Percentiles rank a stretch among this genome's conserved stretches.
Evolutionary conservation across 2,797 vertebrate genomes (phyloP).

Genomic region (Pipistrellus pipistrellus): DNA sequence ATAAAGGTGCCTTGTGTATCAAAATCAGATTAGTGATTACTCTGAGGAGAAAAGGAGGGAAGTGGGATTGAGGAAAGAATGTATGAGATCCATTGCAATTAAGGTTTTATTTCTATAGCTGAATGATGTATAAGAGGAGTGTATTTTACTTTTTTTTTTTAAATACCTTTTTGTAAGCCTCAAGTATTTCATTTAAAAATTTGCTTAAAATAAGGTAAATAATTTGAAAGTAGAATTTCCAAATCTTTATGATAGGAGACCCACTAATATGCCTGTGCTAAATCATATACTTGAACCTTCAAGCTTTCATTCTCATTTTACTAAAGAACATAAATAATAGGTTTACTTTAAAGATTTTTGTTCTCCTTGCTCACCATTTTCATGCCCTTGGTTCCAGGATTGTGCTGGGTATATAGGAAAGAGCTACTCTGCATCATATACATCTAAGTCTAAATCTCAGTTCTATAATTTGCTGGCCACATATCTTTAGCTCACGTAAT

Average conservation of each 20-base stretch:
- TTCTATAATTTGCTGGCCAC: neutral
- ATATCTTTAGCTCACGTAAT: neutral
- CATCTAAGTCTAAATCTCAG: neutral
- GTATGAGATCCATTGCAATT: neutral
- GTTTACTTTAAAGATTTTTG: conserved; percentile 12
- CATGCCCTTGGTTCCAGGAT: neutral
- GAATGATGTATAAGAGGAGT: neutral
- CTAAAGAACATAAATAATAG: conserved; percentile 1
- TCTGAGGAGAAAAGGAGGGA: neutral
- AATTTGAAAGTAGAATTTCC: conserved; percentile 55
- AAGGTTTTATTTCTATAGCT: neutral
- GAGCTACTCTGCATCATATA: neutral
- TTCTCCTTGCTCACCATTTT: neutral
- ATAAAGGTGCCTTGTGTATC: neutral
- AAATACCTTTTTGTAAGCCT: neutral
- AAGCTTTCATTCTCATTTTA: conserved; percentile 38
- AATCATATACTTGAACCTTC: neutral
- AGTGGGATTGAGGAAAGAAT: neutral
- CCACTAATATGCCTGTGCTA: neutral
- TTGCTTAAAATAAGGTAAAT: neutral
- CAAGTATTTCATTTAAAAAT: conserved; percentile 26
- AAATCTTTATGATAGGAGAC: conserved; percentile 1
- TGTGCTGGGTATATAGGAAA: neutral
- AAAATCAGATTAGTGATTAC: neutral
- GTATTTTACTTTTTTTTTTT: neutral